Base-by-base conservation (phyloP, 1,140 invertebrate species). In the Nasonia longicornis region DNA sequence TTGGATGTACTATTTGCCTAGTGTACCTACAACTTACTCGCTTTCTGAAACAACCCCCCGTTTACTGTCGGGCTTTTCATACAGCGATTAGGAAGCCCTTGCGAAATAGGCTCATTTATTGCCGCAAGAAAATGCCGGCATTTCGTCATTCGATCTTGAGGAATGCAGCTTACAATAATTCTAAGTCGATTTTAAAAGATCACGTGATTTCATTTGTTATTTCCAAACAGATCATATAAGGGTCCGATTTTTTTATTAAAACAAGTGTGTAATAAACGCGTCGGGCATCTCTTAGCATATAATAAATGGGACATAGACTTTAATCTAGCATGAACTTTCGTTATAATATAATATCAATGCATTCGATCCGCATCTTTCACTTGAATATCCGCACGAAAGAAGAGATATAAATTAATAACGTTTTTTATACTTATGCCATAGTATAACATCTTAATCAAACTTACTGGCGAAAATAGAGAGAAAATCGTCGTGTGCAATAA, bases 101-200 rank as follows among this genome's bases (percentile, higher is more conserved):
- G 7, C 0, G 52, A 52, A 73, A 48, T 52, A 73, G 26, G 38
- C 48, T 58, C 29, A 76, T 63, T 66, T 76, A 38, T 76, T 76
- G 58, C 35, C 48, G 42, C 48, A 74, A 76, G 74, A 76, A 76
- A 80, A 80, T 58, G 35, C 45, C n/a, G 45, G 2, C 42, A 76
- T 81, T 81, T 71, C 66, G 48, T 77, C 73, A 81, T 81, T 76
- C n/a, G 31, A 81, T 76, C 48, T 71, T 76, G 66, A 71, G 69
- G 29, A 26, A 48, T 35, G 12, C 26, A 31, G 31, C 26, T 75
- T 75, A 80, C 22, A 66, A 16, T 72, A 29, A 77, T 81, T 76
- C 64, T 81, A 81, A 81, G 66, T 77, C 16, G 31, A 77, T 77
- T 70, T 75, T 35, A 8, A 26, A 31, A n/a, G 4, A 66, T 79